These are phyloP conservation scores for Uria aalge DNA, from an alignment of 2,113 vertebrate species.

Conservation along the genomic window DNA sequence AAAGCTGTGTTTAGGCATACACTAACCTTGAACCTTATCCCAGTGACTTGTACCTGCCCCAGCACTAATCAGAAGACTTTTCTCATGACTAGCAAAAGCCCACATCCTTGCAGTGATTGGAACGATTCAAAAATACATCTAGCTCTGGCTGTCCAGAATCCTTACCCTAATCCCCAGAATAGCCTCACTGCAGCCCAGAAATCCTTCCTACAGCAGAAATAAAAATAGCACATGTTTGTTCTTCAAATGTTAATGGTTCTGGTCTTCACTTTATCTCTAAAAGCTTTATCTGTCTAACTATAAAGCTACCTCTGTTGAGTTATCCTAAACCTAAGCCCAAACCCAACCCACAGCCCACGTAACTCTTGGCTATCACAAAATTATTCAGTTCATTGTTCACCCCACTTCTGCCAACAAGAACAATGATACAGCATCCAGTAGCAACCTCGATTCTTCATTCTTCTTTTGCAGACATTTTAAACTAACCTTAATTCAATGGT, in stretches of 20 bases:
- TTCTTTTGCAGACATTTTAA: neutral
- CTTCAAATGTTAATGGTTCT: neutral
- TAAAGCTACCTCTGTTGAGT: neutral
- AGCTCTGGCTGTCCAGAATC: neutral
- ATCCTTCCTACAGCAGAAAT: neutral
- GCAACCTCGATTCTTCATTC: neutral
- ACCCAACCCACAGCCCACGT: neutral
- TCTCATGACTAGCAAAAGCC: neutral
- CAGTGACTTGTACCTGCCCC: conserved; percentile 18
- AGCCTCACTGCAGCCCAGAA: neutral
- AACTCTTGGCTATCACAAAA: neutral
- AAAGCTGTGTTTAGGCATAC: conserved; percentile 1
- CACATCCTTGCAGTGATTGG: neutral
- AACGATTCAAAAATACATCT: conserved; percentile 2
- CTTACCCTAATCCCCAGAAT: neutral
- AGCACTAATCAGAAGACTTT: conserved; percentile 4
- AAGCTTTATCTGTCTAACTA: neutral
- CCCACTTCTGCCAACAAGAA: neutral
- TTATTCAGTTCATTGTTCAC: neutral
- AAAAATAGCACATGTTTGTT: neutral
- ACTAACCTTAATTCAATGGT: neutral
- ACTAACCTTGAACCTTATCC: conserved; percentile 62
- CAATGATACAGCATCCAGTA: neutral
- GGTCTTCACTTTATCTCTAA: conserved; percentile 6
- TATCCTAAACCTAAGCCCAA: neutral